A percentile compares a stretch with the other conserved stretches of the same genome.
These are phyloP conservation scores for Cyprinodon brontotheroides DNA, from an alignment of 2,113 vertebrate genomes.

Conservation along the genomic window DNA sequence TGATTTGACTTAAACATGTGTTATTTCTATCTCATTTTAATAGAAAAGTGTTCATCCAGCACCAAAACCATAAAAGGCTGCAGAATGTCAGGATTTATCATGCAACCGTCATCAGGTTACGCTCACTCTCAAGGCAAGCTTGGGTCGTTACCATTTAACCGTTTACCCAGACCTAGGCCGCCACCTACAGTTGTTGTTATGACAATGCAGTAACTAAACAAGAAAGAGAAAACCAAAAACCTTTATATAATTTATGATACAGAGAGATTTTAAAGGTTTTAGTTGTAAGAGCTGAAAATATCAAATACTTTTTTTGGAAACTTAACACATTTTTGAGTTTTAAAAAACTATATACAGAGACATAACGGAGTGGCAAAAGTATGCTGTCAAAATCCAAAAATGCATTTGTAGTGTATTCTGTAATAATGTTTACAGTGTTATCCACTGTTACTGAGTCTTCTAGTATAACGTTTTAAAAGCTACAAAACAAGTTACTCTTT, in stretches of 20 bases:
- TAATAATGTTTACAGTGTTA: not conserved
- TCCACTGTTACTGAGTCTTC: not conserved
- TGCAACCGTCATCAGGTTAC: slow-evolving; percentile 68
- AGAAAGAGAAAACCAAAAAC: not conserved
- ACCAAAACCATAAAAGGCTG: slow-evolving; percentile 70
- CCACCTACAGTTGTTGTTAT: slow-evolving; percentile 73
- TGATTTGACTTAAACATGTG: slow-evolving; percentile 68
- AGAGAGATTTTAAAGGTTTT: slow-evolving; percentile 2
- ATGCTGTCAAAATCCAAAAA: not conserved
- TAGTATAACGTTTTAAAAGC: not conserved
- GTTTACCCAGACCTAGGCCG: slow-evolving; percentile 65
- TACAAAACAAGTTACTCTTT: too few relatives aligned
- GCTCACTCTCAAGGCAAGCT: slow-evolving; percentile 46
- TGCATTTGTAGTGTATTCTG: not conserved
- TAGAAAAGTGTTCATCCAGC: slow-evolving; percentile 74
- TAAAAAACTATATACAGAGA: too few relatives aligned
- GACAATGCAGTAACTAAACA: slow-evolving; percentile 23
- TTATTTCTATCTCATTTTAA: slow-evolving; percentile 75
- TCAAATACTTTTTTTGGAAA: not conserved
- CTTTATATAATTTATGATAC: slow-evolving; percentile 14
- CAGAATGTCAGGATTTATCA: slow-evolving; percentile 66
- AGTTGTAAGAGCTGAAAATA: not conserved
- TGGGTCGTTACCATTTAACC: slow-evolving; percentile 29
- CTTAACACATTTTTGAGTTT: too few relatives aligned
- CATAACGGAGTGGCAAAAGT: too few relatives aligned